Conservation (phyloP, 2,113 vertebrate species). For the Malurus cyaneus region DNA sequence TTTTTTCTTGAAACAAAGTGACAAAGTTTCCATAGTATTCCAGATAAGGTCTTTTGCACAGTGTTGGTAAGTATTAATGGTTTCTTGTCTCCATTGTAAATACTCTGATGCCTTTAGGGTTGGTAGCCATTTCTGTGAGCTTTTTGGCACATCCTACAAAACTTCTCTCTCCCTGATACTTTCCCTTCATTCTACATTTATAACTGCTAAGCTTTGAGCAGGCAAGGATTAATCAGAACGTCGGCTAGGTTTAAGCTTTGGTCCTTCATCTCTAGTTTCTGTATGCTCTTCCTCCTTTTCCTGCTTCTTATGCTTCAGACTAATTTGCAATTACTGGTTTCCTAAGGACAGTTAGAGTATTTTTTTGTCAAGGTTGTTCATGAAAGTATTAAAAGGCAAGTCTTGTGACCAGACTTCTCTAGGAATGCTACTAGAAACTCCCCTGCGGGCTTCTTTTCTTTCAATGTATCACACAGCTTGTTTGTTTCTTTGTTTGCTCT, state of each 20-base stretch:
- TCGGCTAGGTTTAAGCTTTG: not conserved
- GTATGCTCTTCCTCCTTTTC: not conserved
- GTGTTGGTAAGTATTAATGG: constrained; percentile 25
- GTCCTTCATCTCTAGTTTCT: not conserved
- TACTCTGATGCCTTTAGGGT: not conserved
- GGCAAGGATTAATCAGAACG: not conserved
- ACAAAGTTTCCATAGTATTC: not conserved
- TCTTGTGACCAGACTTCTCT: not conserved
- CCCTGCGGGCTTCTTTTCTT: not conserved
- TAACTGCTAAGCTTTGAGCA: not conserved
- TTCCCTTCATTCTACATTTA: not conserved
- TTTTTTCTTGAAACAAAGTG: constrained; percentile 4
- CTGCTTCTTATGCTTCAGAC: not conserved
- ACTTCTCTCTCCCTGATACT: not conserved
- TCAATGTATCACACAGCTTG: not conserved
- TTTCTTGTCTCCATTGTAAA: not conserved
- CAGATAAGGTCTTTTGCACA: constrained; percentile 20
- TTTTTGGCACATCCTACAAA: not conserved
- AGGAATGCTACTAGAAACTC: not conserved
- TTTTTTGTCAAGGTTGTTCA: not conserved
- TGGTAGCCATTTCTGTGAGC: not conserved
- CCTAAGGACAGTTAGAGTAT: not conserved
- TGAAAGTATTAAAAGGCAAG: not conserved
- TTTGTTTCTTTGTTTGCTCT: not conserved
- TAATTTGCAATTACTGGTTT: not conserved